These are phyloP conservation scores for Myotis davidii DNA, from an alignment of 2,113 vertebrate species.

Conservation along the genomic window DNA sequence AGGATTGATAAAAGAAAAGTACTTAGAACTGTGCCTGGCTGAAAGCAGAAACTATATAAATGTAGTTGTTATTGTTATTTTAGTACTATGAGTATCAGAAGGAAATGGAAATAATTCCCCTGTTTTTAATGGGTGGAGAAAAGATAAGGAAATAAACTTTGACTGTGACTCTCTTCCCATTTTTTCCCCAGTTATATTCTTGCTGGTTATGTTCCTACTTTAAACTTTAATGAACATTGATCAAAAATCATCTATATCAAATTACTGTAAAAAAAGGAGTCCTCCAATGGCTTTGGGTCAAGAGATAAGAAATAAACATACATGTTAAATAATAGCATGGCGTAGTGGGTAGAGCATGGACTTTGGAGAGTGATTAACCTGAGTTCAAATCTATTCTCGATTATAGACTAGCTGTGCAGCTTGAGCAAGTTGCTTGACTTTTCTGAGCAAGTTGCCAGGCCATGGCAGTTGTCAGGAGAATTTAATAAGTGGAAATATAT, in stretches of 20 bases:
- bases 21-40: not conserved
- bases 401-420: not conserved
- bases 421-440: not conserved
- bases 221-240: not conserved
- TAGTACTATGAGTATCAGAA: not conserved
- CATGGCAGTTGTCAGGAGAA: not conserved
- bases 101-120: not conserved
- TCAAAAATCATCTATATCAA: not conserved
- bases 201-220: not conserved
- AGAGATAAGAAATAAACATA: not conserved
- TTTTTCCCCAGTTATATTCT: not conserved
- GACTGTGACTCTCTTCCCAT: not conserved
- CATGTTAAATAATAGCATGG: not conserved
- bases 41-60: not conserved
- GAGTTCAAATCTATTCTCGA: not conserved
- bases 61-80: not conserved
- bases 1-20: not conserved
- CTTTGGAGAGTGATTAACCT: not conserved
- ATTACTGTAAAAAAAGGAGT: not conserved
- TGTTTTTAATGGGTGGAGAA: not conserved
- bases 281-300: not conserved
- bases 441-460: not conserved
- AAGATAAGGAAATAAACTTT: not conserved
- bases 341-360: not conserved
- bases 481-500: not conserved